Evolutionary conservation across 2,888 invertebrate genomes (phyloP), one percentile per base, ranked within the genome.

Genomic region (Coleophora flavipennella): DNA sequence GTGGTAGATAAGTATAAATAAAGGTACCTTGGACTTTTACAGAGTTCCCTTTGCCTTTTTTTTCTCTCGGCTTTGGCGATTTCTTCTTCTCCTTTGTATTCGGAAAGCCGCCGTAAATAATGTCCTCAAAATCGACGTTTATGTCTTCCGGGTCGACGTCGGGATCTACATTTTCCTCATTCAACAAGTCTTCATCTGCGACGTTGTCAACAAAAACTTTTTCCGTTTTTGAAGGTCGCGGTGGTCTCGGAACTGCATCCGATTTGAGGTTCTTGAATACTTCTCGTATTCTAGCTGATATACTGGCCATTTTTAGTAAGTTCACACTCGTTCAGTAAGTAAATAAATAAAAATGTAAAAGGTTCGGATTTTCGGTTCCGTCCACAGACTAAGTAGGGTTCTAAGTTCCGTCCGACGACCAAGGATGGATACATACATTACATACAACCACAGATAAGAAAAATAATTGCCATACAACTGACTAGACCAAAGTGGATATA

Each of bases 241-340:
- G 86, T 6, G 85, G 67, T 50, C 74, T 74, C 0, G 87, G 86
- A 31, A 78, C 69, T 8, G 87, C 86, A 48, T 87, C 87, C 1
- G 86, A 73, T 46, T 84, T 86, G 28, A 87, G 48, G 41, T 79
- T 73, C 32, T 34, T 33, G 11, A 42, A 33, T 3, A 36, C 28
- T 14, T 42, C 39, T 28, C 20, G 20, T 20, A 20, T 20, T 20
- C 20, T 20, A 20, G 20, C 20, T 20, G 20, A 20, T 20, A 20
- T 20, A 6, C 6, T 20, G 20, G 20, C 20, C 20, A 20, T 20
- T 20, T 20, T 20, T n/a, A n/a, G n/a, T n/a, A n/a, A n/a, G n/a
- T n/a, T n/a, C n/a, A n/a, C n/a, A n/a, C 20, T 20, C 3, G 20
- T 20, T 20, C 20, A 20, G 20, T 6, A 20, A 20, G 6, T 20